Conservation (phyloP, 37 sponge, comb jelly and placozoan species). For the Agelas oroides region DNA sequence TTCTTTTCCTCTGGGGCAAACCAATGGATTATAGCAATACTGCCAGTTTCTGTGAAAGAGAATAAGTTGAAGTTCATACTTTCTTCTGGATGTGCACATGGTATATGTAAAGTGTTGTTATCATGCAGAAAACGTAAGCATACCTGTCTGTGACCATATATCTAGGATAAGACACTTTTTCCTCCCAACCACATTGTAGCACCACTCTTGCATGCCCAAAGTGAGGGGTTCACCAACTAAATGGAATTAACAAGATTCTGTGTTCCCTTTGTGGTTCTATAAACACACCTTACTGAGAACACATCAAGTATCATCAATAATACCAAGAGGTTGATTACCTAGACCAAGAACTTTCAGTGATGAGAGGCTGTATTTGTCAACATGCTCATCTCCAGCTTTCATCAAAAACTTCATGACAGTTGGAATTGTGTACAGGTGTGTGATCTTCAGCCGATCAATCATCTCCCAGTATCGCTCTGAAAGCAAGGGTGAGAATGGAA, state of each 20-base stretch:
- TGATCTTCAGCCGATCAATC: constrained; percentile 76
- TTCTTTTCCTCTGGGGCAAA: not conserved
- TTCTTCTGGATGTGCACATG: too few relatives aligned
- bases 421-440: constrained; percentile 90
- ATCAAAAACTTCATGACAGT: constrained; percentile 85
- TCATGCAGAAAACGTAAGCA: too few relatives aligned
- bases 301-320: too few relatives aligned
- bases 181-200: not conserved
- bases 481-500: too few relatives aligned
- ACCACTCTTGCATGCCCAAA: constrained; percentile 14
- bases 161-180: not conserved
- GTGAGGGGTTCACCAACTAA: constrained; percentile 67
- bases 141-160: constrained; percentile 29
- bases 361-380: constrained; percentile 75
- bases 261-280: too few relatives aligned
- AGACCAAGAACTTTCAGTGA: constrained; percentile 75
- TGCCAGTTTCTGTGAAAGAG: not conserved
- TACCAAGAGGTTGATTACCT: constrained; percentile 4
- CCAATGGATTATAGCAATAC: not conserved
- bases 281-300: too few relatives aligned
- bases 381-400: constrained; percentile 73
- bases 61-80: too few relatives aligned
- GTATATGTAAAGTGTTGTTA: too few relatives aligned
- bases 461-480: constrained; percentile 95
- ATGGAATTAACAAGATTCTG: too few relatives aligned